These are phyloP conservation scores for Arenicola marina DNA, from an alignment of 2,888 invertebrate genomes.

Conservation along the genomic window DNA sequence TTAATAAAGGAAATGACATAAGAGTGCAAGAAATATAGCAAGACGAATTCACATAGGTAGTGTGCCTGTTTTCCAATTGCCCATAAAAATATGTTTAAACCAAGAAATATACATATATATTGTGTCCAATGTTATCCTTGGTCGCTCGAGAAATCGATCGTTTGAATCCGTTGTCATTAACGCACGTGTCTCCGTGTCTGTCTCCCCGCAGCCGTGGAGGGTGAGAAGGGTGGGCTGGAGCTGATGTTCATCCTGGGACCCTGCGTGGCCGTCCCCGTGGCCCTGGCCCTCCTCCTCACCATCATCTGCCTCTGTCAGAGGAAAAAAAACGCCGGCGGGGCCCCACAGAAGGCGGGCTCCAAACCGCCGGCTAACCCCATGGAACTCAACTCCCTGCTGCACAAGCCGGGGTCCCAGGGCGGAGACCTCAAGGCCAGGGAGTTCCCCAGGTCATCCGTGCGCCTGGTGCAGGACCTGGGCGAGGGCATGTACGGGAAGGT, in stretches of 20 bases:
- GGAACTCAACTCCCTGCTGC: constrained; percentile 47
- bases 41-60: too few species aligned
- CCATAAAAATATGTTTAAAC: too few species aligned
- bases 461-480: constrained; percentile 55
- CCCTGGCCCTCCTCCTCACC: constrained; percentile 51
- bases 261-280: constrained; percentile 56
- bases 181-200: too few species aligned
- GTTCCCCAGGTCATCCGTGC: constrained; percentile 78
- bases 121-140: too few species aligned
- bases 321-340: constrained; percentile 17
- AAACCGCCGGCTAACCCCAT: constrained; percentile 31
- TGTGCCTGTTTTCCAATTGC: too few species aligned
- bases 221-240: too few species aligned
- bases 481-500: constrained; percentile 92
- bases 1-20: too few species aligned
- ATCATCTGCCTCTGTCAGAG: constrained; percentile 55
- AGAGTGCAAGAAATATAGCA: too few species aligned
- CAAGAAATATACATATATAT: too few species aligned
- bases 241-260: constrained; percentile 68
- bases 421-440: constrained; percentile 81
- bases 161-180: too few species aligned
- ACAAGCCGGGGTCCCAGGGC: constrained; percentile 35
- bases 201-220: too few species aligned
- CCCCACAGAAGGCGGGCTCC: constrained; percentile 31
- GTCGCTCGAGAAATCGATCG: too few species aligned